Base-by-base conservation (phyloP, 2,113 vertebrate species). In the Vireo altiloquus region DNA sequence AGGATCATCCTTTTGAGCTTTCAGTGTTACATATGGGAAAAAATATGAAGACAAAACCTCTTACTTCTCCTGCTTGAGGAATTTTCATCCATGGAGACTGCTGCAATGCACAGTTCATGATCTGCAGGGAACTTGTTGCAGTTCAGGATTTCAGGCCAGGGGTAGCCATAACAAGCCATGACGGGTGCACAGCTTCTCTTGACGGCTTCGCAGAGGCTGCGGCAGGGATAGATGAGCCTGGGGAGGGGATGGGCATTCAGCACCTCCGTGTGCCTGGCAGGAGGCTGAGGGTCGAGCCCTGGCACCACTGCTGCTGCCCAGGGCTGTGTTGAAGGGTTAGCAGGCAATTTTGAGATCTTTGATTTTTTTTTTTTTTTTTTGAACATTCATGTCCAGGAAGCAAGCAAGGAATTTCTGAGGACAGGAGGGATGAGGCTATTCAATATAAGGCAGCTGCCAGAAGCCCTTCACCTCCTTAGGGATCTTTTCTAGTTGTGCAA, bases 141-240 rank as follows among this genome's bases (percentile, higher is more conserved):
- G 84, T 97, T 97, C 24, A 99, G 97, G 87, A 98, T 98, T 90
- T 98, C 98, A 0, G 98, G 98, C 98, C 98, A 98, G 68, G 98
- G 98, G 87, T 98, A 98, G 28, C 99, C 97, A 0, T 98, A 99
- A 88, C 98, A 98, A 66, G 97, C 98, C 98, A 98, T 98, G 87
- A 98, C 98, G 11, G 99, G 98, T 0, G 98, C 98, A 1, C 98
- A 99, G 96, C 98, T 99, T 92, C 98, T 98, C 88, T 97, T 97
- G 27, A 99, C 96, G 0, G 98, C 98, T 68, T 99, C 98, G 0
- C 99, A 99, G 82, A 98, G 97, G 94, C 98, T 98, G 82, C 94
- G 95, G 94, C 98, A 98, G 3, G 98, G 98, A 22, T 98, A 98
- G 96, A 98, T 98, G 94, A 98, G 97, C 97, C 98, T 98, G 94